Conservation (phyloP, 30 jellyfish, hydroid and myxozoan genomes). For the Aurelia coerulea region DNA sequence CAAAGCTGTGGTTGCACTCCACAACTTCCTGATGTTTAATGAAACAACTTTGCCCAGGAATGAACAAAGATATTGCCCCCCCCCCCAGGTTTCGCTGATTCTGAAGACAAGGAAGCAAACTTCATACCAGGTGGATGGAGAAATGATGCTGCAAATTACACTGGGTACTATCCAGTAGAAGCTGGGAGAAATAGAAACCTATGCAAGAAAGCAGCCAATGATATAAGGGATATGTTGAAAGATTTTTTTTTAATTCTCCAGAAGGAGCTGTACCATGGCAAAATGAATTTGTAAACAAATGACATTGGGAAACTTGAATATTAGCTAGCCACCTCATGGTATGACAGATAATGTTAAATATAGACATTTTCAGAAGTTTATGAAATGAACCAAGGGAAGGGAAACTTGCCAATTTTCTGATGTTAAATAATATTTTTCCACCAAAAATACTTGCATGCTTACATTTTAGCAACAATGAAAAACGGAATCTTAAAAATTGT, state of each 20-base stretch:
- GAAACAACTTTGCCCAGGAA: conserved; percentile 45
- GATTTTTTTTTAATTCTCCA: conserved; percentile 4
- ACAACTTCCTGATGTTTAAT: conserved; percentile 22
- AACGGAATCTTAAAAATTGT: neutral
- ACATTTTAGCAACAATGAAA: neutral
- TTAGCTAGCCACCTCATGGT: neutral
- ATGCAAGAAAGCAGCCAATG: conserved; percentile 9
- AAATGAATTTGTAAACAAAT: conserved; percentile 15
- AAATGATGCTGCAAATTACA: conserved; percentile 14
- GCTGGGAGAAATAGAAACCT: conserved; percentile 33
- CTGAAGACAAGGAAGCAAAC: conserved; percentile 4
- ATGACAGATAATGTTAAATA: neutral
- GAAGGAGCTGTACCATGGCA: conserved; percentile 30
- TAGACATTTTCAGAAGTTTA: too few relatives aligned
- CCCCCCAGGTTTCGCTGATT: conserved; percentile 54
- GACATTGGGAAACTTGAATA: neutral
- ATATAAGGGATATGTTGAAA: conserved; percentile 6
- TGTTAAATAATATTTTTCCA: too few relatives aligned
- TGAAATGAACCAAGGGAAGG: neutral
- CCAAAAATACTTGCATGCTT: too few relatives aligned
- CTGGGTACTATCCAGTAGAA: conserved; percentile 2
- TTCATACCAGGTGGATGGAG: conserved; percentile 22
- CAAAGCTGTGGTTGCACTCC: conserved; percentile 23
- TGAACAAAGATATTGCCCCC: conserved; percentile 58
- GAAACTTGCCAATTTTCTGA: neutral